Percentiles rank a stretch among this genome's conserved stretches.
Evolutionary conservation across 2,113 vertebrate species (phyloP).

Genomic region (Gymnogyps californianus): DNA sequence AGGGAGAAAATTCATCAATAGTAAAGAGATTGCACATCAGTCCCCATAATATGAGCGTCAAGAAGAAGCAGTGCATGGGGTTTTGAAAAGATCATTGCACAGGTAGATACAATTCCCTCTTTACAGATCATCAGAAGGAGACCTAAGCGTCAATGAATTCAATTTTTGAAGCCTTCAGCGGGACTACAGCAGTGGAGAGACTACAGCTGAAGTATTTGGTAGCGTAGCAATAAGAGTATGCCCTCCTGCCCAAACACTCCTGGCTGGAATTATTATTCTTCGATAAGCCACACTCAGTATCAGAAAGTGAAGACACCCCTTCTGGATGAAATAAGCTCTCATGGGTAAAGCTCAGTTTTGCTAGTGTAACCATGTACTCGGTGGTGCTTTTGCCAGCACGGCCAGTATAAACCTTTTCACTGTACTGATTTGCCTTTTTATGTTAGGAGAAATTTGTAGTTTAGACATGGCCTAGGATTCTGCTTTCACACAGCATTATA

Average conservation of each 20-base stretch:
- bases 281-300: neutral
- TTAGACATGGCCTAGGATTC: neutral
- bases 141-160: neutral
- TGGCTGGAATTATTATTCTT: neutral
- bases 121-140: neutral
- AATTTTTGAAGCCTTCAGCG: neutral
- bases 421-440: neutral
- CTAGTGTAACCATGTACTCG: neutral
- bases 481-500: neutral
- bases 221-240: neutral
- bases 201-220: neutral
- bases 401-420: neutral
- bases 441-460: neutral
- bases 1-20: neutral
- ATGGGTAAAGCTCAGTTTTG: neutral
- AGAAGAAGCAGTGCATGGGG: neutral
- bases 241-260: neutral
- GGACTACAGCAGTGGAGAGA: neutral
- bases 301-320: neutral
- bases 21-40: neutral
- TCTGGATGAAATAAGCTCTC: neutral
- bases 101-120: neutral
- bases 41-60: neutral
- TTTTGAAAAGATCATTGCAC: constrained; percentile 36
- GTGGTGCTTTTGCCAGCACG: neutral